A percentile compares a stretch with the other conserved stretches of the same genome.
These are phyloP conservation scores for Tiphia femorata DNA, from an alignment of 2,888 invertebrate species.

Conservation along the genomic window DNA sequence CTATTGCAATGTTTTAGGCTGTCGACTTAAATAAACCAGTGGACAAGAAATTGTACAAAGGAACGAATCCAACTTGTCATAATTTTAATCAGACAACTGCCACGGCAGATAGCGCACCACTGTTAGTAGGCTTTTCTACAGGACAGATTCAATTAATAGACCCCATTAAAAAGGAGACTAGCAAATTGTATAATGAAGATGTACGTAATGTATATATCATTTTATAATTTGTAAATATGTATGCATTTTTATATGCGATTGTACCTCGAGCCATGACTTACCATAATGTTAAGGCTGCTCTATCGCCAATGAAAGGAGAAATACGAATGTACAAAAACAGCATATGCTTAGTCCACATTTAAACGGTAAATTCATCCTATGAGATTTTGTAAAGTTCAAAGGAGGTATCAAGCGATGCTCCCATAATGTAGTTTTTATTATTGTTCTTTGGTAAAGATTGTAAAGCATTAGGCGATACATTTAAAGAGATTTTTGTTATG, in stretches of 20 bases:
- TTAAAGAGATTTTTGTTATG: no score
- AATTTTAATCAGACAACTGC: conserved; percentile 93
- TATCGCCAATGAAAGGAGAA: no score
- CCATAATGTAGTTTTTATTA: no score
- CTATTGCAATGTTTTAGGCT: conserved; percentile 80
- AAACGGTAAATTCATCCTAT: no score
- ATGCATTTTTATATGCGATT: no score
- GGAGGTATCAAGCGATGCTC: no score
- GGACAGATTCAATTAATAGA: conserved; percentile 99
- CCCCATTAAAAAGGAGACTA: conserved; percentile 95
- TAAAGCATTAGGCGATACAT: no score
- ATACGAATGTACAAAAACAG: no score
- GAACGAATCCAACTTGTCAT: conserved; percentile 98
- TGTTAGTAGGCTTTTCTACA: conserved; percentile 97
- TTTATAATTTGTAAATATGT: not conserved
- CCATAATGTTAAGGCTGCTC: no score
- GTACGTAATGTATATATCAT: conserved; percentile 71
- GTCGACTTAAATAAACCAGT: conserved; percentile 96
- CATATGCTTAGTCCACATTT: no score
- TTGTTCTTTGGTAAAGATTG: no score
- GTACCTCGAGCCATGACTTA: no score
- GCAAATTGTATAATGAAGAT: conserved; percentile 98
- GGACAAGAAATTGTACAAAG: conserved; percentile 98
- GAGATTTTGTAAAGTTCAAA: not conserved
- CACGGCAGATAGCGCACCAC: conserved; percentile 85